These are phyloP conservation scores for Opisthograptis luteolata DNA, from an alignment of 2,888 invertebrate genomes.

Conservation along the genomic window DNA sequence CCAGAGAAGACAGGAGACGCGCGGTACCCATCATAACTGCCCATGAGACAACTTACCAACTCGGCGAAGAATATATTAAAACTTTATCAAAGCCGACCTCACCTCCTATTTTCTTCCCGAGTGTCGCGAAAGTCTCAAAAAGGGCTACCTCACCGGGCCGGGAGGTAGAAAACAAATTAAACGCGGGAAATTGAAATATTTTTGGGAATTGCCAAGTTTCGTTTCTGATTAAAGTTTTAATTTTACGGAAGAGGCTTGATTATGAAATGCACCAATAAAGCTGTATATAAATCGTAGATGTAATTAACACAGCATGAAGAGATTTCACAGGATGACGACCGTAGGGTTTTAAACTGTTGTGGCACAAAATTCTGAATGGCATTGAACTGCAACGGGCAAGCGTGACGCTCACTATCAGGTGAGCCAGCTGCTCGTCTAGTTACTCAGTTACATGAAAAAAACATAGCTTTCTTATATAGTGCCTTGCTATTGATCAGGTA, in stretches of 20 bases:
- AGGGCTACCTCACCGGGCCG: constrained; percentile 27
- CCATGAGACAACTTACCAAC: constrained; percentile 68
- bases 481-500: too few relatives aligned
- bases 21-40: constrained; percentile 71
- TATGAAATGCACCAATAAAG: too few relatives aligned
- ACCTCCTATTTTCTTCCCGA: constrained; percentile 71
- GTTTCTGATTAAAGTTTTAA: constrained; percentile 12
- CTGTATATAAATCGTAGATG: too few relatives aligned
- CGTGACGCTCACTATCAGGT: too few relatives aligned
- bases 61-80: constrained; percentile 82
- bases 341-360: too few relatives aligned
- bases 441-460: background rate
- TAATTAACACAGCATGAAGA: too few relatives aligned
- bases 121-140: constrained; percentile 35
- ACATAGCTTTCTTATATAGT: too few relatives aligned
- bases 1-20: constrained; percentile 36
- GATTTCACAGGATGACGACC: too few relatives aligned
- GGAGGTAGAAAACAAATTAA: constrained; percentile 56
- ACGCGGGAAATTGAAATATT: constrained; percentile 40
- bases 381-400: too few relatives aligned
- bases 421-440: too few relatives aligned
- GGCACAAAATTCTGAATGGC: too few relatives aligned
- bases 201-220: constrained; percentile 18
- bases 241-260: background rate
- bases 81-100: constrained; percentile 81